Conservation (phyloP, 2,797 vertebrate genomes). For the Leucoraja ocellata region DNA sequence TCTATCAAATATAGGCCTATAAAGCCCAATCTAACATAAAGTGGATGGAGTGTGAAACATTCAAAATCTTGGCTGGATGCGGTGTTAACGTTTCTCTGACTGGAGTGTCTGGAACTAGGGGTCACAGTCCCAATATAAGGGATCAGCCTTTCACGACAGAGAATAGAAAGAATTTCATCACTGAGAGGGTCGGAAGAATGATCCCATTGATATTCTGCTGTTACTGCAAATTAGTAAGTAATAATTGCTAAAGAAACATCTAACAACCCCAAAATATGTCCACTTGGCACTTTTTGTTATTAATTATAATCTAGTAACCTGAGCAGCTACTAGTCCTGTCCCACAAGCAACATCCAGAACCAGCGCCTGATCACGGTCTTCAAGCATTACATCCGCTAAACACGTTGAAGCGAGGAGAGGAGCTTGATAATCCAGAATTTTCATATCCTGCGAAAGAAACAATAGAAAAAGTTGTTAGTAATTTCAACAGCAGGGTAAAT, state of each 20-base stretch:
- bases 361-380: slow-evolving; percentile 50
- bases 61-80: too few species aligned
- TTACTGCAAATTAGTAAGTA: background rate
- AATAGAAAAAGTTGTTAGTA: background rate
- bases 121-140: too few species aligned
- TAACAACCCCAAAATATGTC: background rate
- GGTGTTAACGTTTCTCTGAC: too few species aligned
- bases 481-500: background rate
- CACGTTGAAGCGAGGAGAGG: slow-evolving; percentile 64
- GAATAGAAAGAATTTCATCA: too few species aligned
- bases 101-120: too few species aligned
- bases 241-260: background rate
- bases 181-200: too few species aligned
- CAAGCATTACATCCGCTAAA: slow-evolving; percentile 57
- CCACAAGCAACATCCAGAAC: slow-evolving; percentile 84
- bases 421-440: slow-evolving; percentile 67
- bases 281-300: background rate
- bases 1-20: too few species aligned
- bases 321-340: slow-evolving; percentile 72
- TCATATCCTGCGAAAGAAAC: slow-evolving; percentile 62
- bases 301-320: slow-evolving; percentile 52
- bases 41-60: too few species aligned
- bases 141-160: too few species aligned
- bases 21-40: too few species aligned
- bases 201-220: too few species aligned